Evolutionary conservation across 2,113 vertebrate species (phyloP).

Genomic region (Morone saxatilis): DNA sequence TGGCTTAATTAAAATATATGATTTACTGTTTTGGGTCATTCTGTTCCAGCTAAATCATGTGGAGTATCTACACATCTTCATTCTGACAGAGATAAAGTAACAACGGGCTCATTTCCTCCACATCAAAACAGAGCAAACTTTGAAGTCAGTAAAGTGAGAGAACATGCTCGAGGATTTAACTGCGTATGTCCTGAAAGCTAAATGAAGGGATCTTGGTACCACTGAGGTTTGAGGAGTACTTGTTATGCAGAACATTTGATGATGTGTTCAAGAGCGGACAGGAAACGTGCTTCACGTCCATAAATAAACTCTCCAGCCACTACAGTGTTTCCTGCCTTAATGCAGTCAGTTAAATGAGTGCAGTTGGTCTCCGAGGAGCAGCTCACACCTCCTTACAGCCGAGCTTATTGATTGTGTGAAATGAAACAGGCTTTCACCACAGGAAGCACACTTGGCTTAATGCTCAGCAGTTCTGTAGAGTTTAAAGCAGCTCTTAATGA

Average conservation of each 20-base stretch:
- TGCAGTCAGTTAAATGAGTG: conserved; percentile 22
- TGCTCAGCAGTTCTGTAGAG: neutral
- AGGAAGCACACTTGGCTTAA: conserved; percentile 14
- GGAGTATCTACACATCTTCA: neutral
- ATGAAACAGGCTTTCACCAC: conserved; percentile 13
- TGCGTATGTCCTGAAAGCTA: conserved; percentile 30
- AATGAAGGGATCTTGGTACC: conserved; percentile 1
- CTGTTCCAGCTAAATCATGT: neutral
- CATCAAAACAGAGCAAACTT: conserved; percentile 3
- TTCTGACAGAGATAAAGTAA: conserved; percentile 1
- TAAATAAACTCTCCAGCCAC: conserved; percentile 20
- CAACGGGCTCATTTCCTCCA: conserved; percentile 5
- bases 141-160: conserved; percentile 20
- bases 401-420: conserved; percentile 41
- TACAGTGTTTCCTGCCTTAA: conserved; percentile 1
- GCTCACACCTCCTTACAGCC: conserved; percentile 38
- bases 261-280: conserved; percentile 3
- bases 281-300: conserved; percentile 10
- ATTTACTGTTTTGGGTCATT: neutral
- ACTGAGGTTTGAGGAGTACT: conserved; percentile 6
- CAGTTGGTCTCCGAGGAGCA: conserved; percentile 23
- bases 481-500: neutral
- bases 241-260: neutral
- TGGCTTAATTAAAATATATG: no score
- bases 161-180: conserved; percentile 20